Base-by-base conservation (phyloP, 2,113 vertebrate species). In the Chlamydotis undulata region DNA sequence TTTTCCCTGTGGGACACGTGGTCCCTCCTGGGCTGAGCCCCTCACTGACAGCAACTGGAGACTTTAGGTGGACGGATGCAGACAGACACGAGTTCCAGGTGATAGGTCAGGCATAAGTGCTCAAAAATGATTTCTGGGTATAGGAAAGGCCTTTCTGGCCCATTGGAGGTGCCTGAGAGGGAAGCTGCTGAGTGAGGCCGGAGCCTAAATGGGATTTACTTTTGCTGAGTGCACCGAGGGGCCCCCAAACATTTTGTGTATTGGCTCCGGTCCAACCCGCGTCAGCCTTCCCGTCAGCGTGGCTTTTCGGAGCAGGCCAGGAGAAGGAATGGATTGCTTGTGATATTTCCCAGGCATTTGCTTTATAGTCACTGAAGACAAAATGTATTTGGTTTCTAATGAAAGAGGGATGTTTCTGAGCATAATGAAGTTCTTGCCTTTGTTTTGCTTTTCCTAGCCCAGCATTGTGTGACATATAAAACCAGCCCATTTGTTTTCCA, bases 281-380 rank as follows among this genome's bases (percentile, higher is more conserved):
- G 28, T 91, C 82, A 90, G 55, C 79, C 31, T 70, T 65, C 73
- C 76, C 17, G 3, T 76, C 93, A 50, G 2, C 1, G 67, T 25
- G 82, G 93, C 88, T 94, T 86, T 78, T 45, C 4, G 1, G 82
- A 61, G 83, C 45, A 8, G 83, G 87, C 87, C 67, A 75, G 85
- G 6, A 74, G 80, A 13, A 59, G 85, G 79, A 81, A 95, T 71
- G 87, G 83, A 64, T 92, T 95, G 87, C 81, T 83, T 83, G 79
- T 22, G 14, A 86, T 75, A 80, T 93, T 96, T 94, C 92, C 92
- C 94, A 96, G 96, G 90, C 90, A 92, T 88, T 90, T 70, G 79
- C 90, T 92, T 93, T 93, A 80, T 11, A 92, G 79, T 81, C 73
- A 41, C 88, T 80, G 90, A 90, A 96, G 60, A 90, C 92, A 77